Evolutionary conservation across 1,140 invertebrate genomes (phyloP), one percentile per base, ranked within the genome.

Genomic region (Zaprionus kolodkinae): DNA sequence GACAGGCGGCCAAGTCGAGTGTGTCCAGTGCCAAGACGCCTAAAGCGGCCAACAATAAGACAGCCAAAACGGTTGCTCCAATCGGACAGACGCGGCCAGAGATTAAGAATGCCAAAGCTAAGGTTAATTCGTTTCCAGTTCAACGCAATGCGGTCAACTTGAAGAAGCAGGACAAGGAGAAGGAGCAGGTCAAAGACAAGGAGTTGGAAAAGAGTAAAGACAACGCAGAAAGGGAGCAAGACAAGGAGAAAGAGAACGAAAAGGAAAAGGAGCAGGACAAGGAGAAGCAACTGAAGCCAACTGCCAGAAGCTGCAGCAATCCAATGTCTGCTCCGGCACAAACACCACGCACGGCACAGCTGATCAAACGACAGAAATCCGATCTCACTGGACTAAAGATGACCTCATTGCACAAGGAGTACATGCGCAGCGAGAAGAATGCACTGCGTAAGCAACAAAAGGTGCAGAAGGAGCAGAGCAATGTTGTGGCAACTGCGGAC

Each of bases 311-410:
- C 55, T 83, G 33, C 52, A 61, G 63, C 60, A 71, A 74, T 25
- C 63, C 38, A 12, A 9, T 35, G 33, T 1, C 6, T 35, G 33
- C 33, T 35, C 33, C 33, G 1, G 33, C 7, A 9, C 33, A 7
- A 6, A 35, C 6, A 10, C 9, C 59, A 55, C 9, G 78, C 56
- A 17, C 82, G 21, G 67, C 81, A 6, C 79, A 86, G 1, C 81
- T 86, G 10, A 94, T 95, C 60, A 94, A 94, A 33, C 78, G 94
- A 12, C 94, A 95, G 74, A 94, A 94, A 72, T 95, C 94, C 3
- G 94, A 95, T 81, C 92, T 95, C 0, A 94, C 94, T 7, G 94
- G 94, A 0, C 88, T 94, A 0, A 94, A 94, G 87, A 94, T 94
- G 43, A 94, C 94, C 27, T 93, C 85, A 0, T 43, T 91, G 40